A percentile compares a stretch with the other conserved stretches of the same genome.
Conservation (phyloP, 2,888 invertebrate genomes). For the Altica lythri region DNA sequence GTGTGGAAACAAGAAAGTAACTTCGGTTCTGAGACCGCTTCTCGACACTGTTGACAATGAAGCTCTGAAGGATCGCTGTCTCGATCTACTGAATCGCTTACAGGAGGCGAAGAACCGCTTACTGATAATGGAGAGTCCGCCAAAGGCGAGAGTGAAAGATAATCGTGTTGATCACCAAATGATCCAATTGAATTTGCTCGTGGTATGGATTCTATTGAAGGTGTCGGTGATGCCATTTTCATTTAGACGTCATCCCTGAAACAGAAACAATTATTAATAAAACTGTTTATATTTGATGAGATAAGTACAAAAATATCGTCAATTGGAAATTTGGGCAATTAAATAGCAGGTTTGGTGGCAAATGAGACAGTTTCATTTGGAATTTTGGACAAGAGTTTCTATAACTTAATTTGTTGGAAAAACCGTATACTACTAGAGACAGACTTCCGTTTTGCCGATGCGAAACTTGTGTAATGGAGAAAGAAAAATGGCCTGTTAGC, state of each 20-base stretch:
- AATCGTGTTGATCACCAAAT: slow-evolving; percentile 78
- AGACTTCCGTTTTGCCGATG: too few species aligned
- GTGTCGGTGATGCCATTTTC: slow-evolving; percentile 93
- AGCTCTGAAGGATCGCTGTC: slow-evolving; percentile 54
- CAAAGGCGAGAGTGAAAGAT: slow-evolving; percentile 65
- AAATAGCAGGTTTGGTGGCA: too few species aligned
- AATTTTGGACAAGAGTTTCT: too few species aligned
- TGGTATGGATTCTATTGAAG: slow-evolving; percentile 89
- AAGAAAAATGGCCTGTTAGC: too few species aligned
- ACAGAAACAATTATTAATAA: slow-evolving; percentile 56
- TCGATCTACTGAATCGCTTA: slow-evolving; percentile 81
- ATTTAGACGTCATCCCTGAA: slow-evolving; percentile 85
- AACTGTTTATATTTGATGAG: too few species aligned
- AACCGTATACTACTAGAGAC: too few species aligned
- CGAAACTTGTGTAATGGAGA: too few species aligned
- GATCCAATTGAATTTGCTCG: slow-evolving; percentile 92
- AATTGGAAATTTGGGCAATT: too few species aligned
- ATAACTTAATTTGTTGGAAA: too few species aligned
- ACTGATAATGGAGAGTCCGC: slow-evolving; percentile 78
- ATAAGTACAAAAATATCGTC: too few species aligned
- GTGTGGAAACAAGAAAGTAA: slow-evolving; percentile 82
- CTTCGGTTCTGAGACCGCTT: slow-evolving; percentile 74
- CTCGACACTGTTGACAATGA: slow-evolving; percentile 73
- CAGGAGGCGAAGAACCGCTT: slow-evolving; percentile 86
- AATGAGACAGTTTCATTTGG: too few species aligned